Percentiles rank a stretch among this genome's conserved stretches.
phyloP scores from a whole-genome alignment of 2,888 invertebrate genomes.

The Xanthostigma xanthostigma region DNA sequence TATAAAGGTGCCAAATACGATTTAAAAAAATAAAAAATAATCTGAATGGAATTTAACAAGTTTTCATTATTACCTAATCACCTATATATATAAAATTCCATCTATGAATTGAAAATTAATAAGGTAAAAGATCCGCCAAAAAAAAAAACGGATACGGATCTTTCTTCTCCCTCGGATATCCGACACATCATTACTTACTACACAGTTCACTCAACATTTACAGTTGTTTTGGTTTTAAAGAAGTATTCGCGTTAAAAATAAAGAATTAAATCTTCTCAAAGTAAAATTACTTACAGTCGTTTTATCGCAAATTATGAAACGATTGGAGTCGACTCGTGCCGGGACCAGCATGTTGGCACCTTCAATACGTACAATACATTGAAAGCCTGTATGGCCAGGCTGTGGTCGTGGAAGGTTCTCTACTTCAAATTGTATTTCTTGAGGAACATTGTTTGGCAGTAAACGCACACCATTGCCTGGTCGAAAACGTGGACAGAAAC shows the following conservation, averaged over 20 bases:
- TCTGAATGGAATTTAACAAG: too few relatives aligned
- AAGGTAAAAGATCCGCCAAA: too few relatives aligned
- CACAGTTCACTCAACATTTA: not conserved
- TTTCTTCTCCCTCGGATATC: too few relatives aligned
- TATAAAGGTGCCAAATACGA: too few relatives aligned
- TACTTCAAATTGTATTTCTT: constrained; percentile 77
- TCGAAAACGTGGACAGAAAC: constrained; percentile 70
- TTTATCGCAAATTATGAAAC: constrained; percentile 73
- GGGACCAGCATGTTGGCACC: constrained; percentile 78
- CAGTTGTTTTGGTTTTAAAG: not conserved
- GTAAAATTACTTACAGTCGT: constrained; percentile 45
- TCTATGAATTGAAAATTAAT: too few relatives aligned
- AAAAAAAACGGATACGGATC: too few relatives aligned
- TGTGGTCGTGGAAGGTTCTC: constrained; percentile 83
- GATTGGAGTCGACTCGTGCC: constrained; percentile 66
- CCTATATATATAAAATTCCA: too few relatives aligned
- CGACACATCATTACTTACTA: too few relatives aligned
- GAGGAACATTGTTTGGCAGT: constrained; percentile 76
- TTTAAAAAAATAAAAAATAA: too few relatives aligned
- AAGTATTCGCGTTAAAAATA: not conserved
- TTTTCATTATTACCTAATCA: too few relatives aligned
- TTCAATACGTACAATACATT: constrained; percentile 83
- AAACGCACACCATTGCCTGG: constrained; percentile 59
- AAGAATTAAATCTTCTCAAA: not conserved
- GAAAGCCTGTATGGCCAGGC: constrained; percentile 78